A percentile compares a stretch with the other conserved stretches of the same genome.
Conservation (phyloP, 2,797 vertebrate genomes). For the Vipera ursinii region DNA sequence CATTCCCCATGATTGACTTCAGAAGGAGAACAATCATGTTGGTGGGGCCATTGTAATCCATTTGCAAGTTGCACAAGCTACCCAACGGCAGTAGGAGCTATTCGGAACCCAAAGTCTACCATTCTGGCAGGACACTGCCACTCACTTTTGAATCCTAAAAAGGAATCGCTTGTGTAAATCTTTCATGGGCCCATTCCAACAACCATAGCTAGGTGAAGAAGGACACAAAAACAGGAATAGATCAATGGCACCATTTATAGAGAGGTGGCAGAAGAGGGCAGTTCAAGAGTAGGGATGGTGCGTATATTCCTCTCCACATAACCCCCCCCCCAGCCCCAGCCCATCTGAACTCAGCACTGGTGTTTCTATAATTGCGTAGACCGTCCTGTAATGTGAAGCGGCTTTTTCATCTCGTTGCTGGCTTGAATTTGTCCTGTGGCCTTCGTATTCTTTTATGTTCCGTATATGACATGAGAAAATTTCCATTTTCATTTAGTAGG, state of each 20-base stretch:
- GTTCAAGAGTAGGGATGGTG: neutral
- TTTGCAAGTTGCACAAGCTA: fast-evolving
- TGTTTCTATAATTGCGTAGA: neutral
- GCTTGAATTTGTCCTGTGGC: neutral
- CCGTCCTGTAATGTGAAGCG: neutral
- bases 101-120: no score
- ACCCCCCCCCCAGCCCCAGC: no score
- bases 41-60: neutral
- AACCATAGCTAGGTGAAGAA: neutral
- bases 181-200: neutral
- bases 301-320: no score
- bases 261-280: neutral
- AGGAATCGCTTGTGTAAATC: neutral
- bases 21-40: fast-evolving
- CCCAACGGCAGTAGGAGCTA: neutral
- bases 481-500: neutral
- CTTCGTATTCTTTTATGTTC: neutral
- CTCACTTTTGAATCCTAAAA: fast-evolving
- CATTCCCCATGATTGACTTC: fast-evolving
- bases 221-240: neutral
- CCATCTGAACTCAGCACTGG: neutral
- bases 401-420: neutral
- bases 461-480: neutral
- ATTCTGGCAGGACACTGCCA: fast-evolving
- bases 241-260: neutral